Evolutionary conservation across 2,113 vertebrate species (phyloP).

Genomic region (Pan troglodytes): NHGRI_mPanTro3-v2.1_pri NC_072398.2:108709001-108709500

Average conservation of each 20-base stretch:
- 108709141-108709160: background rate
- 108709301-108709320: too few species aligned
- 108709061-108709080: too few species aligned
- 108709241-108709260: too few species aligned
- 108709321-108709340: background rate
- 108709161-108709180: accelerated
- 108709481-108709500: background rate
- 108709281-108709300: too few species aligned
- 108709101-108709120: background rate
- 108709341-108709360: too few species aligned
- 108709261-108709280: too few species aligned
- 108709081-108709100: accelerated
- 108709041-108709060: background rate
- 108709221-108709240: background rate
- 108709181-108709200: accelerated
- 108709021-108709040: background rate
- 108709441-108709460: background rate
- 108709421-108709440: background rate
- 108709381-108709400: background rate
- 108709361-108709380: background rate
- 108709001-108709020: background rate
- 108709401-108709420: background rate
- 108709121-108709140: background rate
- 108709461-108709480: background rate
- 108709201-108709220: background rate